A percentile compares a stretch with the other conserved stretches of the same genome.
phyloP scores from a whole-genome alignment of 2,888 invertebrate genomes.

The Zonitis immaculata region DNA sequence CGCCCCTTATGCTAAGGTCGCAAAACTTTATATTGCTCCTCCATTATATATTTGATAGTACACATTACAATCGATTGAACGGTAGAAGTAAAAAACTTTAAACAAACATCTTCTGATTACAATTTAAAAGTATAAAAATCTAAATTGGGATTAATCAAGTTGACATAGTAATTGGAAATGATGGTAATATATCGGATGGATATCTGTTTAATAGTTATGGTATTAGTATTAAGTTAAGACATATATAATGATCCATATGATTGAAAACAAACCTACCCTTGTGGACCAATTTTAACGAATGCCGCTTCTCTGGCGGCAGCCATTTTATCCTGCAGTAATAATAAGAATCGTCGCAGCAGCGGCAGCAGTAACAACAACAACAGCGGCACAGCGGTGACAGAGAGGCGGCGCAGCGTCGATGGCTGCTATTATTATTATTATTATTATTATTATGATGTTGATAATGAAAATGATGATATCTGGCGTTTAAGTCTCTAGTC shows the following conservation, averaged over 20 bases:
- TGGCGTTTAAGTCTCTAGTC: slow-evolving; percentile 32
- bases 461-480: slow-evolving; percentile 15
- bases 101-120: too few species aligned
- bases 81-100: background rate
- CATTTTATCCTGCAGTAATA: slow-evolving; percentile 39
- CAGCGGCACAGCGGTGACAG: slow-evolving; percentile 11
- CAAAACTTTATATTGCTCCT: slow-evolving; percentile 4
- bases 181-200: background rate
- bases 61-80: background rate
- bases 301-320: slow-evolving; percentile 41
- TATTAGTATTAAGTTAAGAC: background rate
- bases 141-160: background rate
- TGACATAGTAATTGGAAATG: background rate
- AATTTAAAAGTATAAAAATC: too few species aligned
- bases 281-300: slow-evolving; percentile 32
- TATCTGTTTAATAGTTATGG: background rate
- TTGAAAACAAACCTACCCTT: slow-evolving; percentile 37
- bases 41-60: background rate
- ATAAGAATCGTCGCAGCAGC: slow-evolving; percentile 1
- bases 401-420: slow-evolving; percentile 1
- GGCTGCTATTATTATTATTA: background rate
- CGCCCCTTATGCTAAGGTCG: slow-evolving; percentile 34
- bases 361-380: slow-evolving; percentile 9
- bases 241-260: background rate
- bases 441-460: background rate